Base-by-base conservation (phyloP, 2,888 invertebrate species). In the Mesoligia furuncula region DNA sequence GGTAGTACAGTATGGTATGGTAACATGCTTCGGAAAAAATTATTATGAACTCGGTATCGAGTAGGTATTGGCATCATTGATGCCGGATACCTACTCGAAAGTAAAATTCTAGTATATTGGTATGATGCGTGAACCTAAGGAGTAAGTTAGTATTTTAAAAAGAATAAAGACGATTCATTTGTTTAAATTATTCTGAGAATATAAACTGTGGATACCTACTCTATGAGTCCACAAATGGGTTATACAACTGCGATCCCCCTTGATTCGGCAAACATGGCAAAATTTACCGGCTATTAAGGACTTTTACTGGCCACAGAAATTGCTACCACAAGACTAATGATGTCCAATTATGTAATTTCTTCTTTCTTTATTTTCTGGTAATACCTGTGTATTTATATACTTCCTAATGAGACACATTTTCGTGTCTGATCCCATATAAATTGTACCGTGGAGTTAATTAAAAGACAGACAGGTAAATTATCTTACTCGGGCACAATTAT, bases 391-490 rank as follows among this genome's bases (percentile, higher is more conserved):
- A 70, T 61, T 27, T 66, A 64, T n/a, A 15, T 31, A 31, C 71
- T 72, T 72, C 36, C 51, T 45, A 83, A 78, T 59, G 6, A 68
- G 51, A 51, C n/a, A 31, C 13, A 79, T 79, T 83, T 77, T 72
- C 71, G 66, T 31, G 42, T 42, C 51, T 27, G 62, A 69, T 66
- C 80, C 80, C 57, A 70, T 70, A 80, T 73, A 82, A 84, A 84
- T 74, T 83, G 67, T 78, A 45, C 64, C 69, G 36, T 59, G 20
- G 20, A 59, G 79, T 83, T 79, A 79, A 84, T 82, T 79, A 82
- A 84, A 82, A 79, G 80, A 70, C 70, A 59, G 73, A 51, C 57
- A n/a, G 24, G 62, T 74, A 80, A 80, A 84, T 84, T 64, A 84
- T 66, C 31, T 81, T 66, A 62, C 66, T 59, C 31, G 11, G 51